Percentiles rank a stretch among this genome's conserved stretches.
Conservation (phyloP, 2,797 vertebrate genomes). For the Brachyrhaphis roseni region DNA sequence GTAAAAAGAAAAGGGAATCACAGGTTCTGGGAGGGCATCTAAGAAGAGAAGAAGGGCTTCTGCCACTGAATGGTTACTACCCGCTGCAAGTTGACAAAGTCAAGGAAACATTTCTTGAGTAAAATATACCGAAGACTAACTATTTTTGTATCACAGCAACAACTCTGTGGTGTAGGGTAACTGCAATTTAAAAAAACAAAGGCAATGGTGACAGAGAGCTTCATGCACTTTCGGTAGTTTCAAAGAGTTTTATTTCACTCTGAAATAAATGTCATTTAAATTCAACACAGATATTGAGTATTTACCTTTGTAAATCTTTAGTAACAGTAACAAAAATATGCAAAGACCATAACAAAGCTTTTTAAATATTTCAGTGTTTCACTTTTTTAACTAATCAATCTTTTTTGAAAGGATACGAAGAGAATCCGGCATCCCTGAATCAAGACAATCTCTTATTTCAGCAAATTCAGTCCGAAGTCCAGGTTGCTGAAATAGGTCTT, state of each 20-base stretch:
- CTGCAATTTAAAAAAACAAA: not conserved
- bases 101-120: constrained; percentile 50
- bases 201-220: not conserved
- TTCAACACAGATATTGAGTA: not conserved
- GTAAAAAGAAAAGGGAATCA: constrained; percentile 88
- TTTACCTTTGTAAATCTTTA: not conserved
- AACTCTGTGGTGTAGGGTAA: not conserved
- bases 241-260: not conserved
- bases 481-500: constrained; percentile 97
- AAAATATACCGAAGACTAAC: not conserved
- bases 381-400: not conserved
- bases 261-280: not conserved
- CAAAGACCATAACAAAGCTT: not conserved
- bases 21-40: constrained; percentile 94
- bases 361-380: not conserved
- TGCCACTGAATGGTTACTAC: constrained; percentile 93
- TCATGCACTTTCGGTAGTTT: not conserved
- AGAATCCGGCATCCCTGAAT: constrained; percentile 89
- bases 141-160: not conserved
- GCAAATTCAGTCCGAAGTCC: constrained; percentile 93
- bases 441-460: constrained; percentile 92
- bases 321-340: not conserved
- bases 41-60: constrained; percentile 95
- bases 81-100: constrained; percentile 78
- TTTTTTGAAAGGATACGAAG: constrained; percentile 90